These are phyloP conservation scores for Venustoraphidia nigricollis DNA, from an alignment of 2,888 invertebrate species.

Conservation along the genomic window DNA sequence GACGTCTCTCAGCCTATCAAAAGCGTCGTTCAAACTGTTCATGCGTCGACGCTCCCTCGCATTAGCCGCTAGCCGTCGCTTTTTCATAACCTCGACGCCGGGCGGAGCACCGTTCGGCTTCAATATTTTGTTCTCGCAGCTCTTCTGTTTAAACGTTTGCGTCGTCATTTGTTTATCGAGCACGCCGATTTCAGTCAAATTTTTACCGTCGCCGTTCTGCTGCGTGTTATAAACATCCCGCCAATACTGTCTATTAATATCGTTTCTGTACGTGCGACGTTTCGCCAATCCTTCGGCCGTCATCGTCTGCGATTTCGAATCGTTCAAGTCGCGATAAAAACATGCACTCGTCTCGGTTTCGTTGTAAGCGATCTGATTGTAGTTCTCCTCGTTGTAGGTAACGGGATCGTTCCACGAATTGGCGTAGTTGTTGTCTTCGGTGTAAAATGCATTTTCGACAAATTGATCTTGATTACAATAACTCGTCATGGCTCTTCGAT, in stretches of 20 bases:
- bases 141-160: neutral
- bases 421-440: conserved; percentile 21
- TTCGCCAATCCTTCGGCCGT: too few relatives aligned
- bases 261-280: too few relatives aligned
- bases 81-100: conserved; percentile 26
- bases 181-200: too few relatives aligned
- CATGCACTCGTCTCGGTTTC: neutral
- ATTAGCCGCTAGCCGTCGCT: conserved; percentile 52
- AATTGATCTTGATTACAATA: too few relatives aligned
- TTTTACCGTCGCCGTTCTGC: conserved; percentile 9
- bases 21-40: conserved; percentile 59
- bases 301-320: too few relatives aligned
- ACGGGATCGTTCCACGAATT: conserved; percentile 15
- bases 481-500: too few relatives aligned
- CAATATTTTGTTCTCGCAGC: conserved; percentile 11
- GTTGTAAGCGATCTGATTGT: conserved; percentile 18
- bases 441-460: too few relatives aligned
- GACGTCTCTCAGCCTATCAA: conserved; percentile 51
- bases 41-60: conserved; percentile 57
- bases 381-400: conserved; percentile 23
- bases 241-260: too few relatives aligned
- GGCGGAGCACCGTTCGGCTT: conserved; percentile 10
- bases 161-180: too few relatives aligned
- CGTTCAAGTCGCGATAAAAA: conserved; percentile 1
- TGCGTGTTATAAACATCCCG: too few relatives aligned